Percentiles rank a stretch among this genome's conserved stretches.
phyloP scores from a whole-genome alignment of 1,140 invertebrate species.

The Mya arenaria region DNA sequence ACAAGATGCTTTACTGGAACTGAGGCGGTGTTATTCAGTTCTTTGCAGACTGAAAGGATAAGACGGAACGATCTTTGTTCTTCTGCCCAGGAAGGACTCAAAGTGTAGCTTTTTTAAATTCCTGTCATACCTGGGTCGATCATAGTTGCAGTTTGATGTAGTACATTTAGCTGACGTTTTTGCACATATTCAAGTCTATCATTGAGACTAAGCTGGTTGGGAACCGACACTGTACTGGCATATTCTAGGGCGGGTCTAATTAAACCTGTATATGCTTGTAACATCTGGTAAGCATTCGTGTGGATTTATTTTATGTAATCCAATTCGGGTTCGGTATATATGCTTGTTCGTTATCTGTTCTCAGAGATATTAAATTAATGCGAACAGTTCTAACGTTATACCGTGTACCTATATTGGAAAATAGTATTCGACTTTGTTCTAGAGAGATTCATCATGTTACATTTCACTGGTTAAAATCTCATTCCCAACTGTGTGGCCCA shows the following conservation, averaged over 20 bases:
- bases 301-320: background rate
- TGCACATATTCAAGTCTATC: background rate
- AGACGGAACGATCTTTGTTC: background rate
- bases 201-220: background rate
- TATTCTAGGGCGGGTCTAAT: constrained; percentile 18
- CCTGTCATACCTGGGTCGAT: background rate
- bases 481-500: background rate
- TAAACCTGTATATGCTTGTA: constrained; percentile 18
- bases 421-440: background rate
- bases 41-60: constrained; percentile 2
- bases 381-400: constrained; percentile 18
- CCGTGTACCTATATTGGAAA: constrained; percentile 27
- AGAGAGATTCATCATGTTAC: constrained; percentile 16
- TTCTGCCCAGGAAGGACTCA: background rate
- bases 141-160: constrained; percentile 4
- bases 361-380: constrained; percentile 18
- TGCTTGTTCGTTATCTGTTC: constrained; percentile 10
- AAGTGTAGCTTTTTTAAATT: constrained; percentile 4
- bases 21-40: background rate
- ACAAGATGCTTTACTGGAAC: background rate
- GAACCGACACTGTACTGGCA: constrained; percentile 1
- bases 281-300: background rate
- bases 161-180: background rate
- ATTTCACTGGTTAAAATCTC: constrained; percentile 7
- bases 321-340: background rate